phyloP scores from a whole-genome alignment of 2,113 vertebrate genomes.

The Cisticola juncidis region DNA sequence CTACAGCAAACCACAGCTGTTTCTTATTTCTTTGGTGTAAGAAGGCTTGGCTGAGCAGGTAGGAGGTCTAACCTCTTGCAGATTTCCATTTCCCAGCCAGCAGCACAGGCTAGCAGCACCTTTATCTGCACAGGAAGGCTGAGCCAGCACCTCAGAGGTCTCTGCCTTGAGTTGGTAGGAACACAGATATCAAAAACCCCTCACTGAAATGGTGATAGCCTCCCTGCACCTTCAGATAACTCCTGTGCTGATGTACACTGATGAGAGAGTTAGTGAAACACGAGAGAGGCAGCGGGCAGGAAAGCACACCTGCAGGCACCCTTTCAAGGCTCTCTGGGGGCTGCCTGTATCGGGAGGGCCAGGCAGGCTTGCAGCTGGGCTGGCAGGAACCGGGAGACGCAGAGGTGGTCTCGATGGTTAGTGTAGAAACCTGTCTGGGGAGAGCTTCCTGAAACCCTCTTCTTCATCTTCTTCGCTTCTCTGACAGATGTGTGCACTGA shows the following conservation, averaged over 20 bases:
- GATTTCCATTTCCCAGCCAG: not conserved
- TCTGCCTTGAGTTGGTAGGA: not conserved
- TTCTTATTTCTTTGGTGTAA: not conserved
- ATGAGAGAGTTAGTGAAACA: conserved; percentile 40
- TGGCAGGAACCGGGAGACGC: conserved; percentile 24
- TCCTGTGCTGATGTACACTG: not conserved
- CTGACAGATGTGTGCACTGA: not conserved
- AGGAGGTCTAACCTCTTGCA: not conserved
- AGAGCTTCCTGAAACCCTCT: conserved; percentile 61
- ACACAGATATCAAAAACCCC: not conserved
- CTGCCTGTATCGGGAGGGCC: not conserved
- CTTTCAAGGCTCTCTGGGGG: not conserved
- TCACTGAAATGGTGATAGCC: not conserved
- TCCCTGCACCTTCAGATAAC: conserved; percentile 26
- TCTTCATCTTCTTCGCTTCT: not conserved
- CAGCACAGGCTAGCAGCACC: not conserved
- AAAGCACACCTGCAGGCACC: conserved; percentile 52
- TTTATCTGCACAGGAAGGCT: conserved; percentile 48
- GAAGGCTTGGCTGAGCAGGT: not conserved
- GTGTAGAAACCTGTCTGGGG: conserved; percentile 26
- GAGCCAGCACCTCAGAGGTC: not conserved
- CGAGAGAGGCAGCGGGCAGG: not conserved
- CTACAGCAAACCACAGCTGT: not conserved
- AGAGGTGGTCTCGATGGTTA: conserved; percentile 48
- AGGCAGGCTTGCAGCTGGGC: conserved; percentile 21